These are phyloP conservation scores for Ageneiosus marmoratus DNA, from an alignment of 2,113 vertebrate species.

Conservation along the genomic window DNA sequence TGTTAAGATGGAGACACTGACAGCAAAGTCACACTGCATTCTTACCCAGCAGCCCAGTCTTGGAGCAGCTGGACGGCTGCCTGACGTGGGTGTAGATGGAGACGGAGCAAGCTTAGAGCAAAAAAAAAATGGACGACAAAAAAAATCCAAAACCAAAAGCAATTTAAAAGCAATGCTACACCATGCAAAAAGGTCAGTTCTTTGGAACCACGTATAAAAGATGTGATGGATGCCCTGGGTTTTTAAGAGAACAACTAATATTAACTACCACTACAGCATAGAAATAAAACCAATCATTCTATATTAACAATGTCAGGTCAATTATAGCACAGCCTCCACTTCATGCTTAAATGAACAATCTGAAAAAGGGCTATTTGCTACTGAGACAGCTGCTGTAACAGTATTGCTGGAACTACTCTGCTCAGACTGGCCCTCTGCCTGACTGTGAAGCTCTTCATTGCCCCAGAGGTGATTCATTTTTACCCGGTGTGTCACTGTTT, in stretches of 20 bases:
- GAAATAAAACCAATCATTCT: conserved; percentile 17
- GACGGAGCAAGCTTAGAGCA: conserved; percentile 66
- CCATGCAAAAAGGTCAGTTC: not conserved
- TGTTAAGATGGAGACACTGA: not conserved
- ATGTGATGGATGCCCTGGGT: not conserved
- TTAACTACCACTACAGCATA: not conserved
- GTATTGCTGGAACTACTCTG: not conserved
- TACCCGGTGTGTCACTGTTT: conserved; percentile 48
- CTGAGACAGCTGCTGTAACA: conserved; percentile 30
- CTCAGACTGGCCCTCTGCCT: conserved; percentile 17
- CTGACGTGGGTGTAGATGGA: conserved; percentile 69
- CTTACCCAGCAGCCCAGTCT: conserved; percentile 73
- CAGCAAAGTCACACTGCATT: conserved; percentile 44
- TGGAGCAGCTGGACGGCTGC: conserved; percentile 68
- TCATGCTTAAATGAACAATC: conserved; percentile 45
- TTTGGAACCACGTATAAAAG: not conserved
- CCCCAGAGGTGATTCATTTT: conserved; percentile 52
- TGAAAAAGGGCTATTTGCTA: conserved; percentile 46
- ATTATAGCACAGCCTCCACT: conserved; percentile 27
- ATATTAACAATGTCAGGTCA: conserved; percentile 17
- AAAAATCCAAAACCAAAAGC: conserved; percentile 50
- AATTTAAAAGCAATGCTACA: conserved; percentile 32
- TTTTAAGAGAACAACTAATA: not conserved
- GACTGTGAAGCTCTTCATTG: conserved; percentile 36
- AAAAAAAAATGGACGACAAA: conserved; percentile 44